phyloP scores from a whole-genome alignment of 2,888 invertebrate species.

The Ornithoptera alexandrae region DNA sequence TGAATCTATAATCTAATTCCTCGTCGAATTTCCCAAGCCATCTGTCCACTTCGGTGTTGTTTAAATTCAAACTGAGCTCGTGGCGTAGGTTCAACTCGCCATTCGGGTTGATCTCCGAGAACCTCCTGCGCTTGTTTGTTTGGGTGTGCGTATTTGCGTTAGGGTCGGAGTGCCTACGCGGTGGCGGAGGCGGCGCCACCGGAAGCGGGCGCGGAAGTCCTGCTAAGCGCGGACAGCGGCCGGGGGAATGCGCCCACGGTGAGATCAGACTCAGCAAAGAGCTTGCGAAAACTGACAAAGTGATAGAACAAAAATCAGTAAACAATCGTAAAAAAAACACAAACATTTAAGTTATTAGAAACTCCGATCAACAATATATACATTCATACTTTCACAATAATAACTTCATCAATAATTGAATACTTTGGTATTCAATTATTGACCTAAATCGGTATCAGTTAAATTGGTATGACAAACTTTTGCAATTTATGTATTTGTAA shows the following conservation, averaged over 20 bases:
- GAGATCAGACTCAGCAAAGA: slow-evolving; percentile 90
- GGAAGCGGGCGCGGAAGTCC: slow-evolving; percentile 67
- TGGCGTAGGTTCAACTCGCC: slow-evolving; percentile 61
- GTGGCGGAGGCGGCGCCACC: slow-evolving; percentile 55
- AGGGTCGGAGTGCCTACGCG: slow-evolving; percentile 31
- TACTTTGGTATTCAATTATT: too few species aligned
- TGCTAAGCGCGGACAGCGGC: slow-evolving; percentile 71
- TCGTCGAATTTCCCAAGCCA: slow-evolving; percentile 67
- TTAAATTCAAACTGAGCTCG: slow-evolving; percentile 59
- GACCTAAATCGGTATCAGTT: too few species aligned
- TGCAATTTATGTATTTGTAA: too few species aligned
- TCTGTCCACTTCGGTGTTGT: slow-evolving; percentile 53
- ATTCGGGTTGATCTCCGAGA: slow-evolving; percentile 48
- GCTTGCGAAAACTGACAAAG: slow-evolving; percentile 88
- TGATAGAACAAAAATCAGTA: background rate
- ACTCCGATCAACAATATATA: background rate
- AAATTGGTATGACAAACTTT: too few species aligned
- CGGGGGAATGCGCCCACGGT: slow-evolving; percentile 88
- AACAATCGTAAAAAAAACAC: background rate
- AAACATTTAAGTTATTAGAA: background rate
- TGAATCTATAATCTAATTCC: slow-evolving; percentile 47
- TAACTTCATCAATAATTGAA: too few species aligned
- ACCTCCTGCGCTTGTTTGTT: slow-evolving; percentile 39
- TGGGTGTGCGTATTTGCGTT: slow-evolving; percentile 30
- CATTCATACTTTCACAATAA: too few species aligned